These are phyloP conservation scores for Raja brachyura DNA, from an alignment of 2,113 vertebrate genomes.

Conservation along the genomic window DNA sequence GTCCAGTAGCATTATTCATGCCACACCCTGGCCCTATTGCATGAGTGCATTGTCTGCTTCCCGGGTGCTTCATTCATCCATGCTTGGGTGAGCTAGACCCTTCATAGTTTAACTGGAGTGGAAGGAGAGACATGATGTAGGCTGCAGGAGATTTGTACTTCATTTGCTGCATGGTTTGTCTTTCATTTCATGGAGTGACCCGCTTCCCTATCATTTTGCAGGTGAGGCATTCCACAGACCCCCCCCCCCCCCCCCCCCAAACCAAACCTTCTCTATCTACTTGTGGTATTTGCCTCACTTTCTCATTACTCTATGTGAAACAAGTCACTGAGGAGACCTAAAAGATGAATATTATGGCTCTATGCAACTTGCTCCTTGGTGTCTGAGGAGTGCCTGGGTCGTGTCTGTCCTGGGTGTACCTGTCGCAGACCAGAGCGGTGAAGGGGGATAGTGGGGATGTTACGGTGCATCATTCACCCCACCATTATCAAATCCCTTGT, in stretches of 20 bases:
- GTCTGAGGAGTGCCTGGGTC: not conserved
- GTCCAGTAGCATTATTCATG: not conserved
- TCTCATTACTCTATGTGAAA: slow-evolving; percentile 38
- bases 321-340: slow-evolving; percentile 59
- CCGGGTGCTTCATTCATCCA: not conserved
- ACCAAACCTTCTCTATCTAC: not conserved
- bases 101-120: not conserved
- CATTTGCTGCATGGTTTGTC: not conserved
- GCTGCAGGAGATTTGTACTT: too few relatives aligned
- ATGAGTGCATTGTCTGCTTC: not conserved
- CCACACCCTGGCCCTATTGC: not conserved
- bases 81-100: not conserved
- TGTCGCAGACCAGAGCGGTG: too few relatives aligned
- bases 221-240: not conserved
- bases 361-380: slow-evolving; percentile 34
- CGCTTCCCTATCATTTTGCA: not conserved
- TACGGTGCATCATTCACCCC: not conserved
- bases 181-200: not conserved
- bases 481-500: not conserved
- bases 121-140: not conserved
- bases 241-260: not conserved
- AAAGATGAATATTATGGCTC: slow-evolving; percentile 63
- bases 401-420: not conserved
- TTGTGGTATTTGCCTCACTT: slow-evolving; percentile 35
- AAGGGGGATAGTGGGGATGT: not conserved